These are phyloP conservation scores for Nezara viridula DNA, from an alignment of 2,888 invertebrate genomes.

Conservation along the genomic window DNA sequence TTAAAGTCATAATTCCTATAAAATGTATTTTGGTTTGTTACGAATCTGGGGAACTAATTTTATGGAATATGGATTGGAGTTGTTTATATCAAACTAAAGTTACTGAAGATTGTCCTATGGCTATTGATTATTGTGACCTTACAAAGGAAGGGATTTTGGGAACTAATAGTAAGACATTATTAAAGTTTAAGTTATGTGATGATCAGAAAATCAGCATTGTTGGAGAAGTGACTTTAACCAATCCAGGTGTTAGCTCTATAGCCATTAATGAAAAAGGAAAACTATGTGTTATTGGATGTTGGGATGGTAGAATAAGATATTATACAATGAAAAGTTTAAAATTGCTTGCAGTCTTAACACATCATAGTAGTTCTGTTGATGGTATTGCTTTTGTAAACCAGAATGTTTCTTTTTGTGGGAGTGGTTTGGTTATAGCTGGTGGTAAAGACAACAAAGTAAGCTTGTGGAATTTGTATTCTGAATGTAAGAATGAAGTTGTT, in stretches of 20 bases:
- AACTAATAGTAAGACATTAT: conserved; percentile 75
- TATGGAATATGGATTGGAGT: conserved; percentile 80
- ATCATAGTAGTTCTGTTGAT: conserved; percentile 80
- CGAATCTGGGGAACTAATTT: conserved; percentile 79
- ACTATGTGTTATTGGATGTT: conserved; percentile 81
- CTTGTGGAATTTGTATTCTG: conserved; percentile 81
- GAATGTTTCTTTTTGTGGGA: conserved; percentile 78
- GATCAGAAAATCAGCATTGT: conserved; percentile 68
- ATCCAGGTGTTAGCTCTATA: conserved; percentile 80
- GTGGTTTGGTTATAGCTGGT: conserved; percentile 83
- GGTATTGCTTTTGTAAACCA: conserved; percentile 80
- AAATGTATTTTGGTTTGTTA: conserved; percentile 78
- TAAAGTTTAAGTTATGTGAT: conserved; percentile 75
- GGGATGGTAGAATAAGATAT: conserved; percentile 82
- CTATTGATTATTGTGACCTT: conserved; percentile 79
- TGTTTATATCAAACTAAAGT: conserved; percentile 73
- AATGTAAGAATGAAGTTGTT: not conserved
- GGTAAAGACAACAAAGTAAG: conserved; percentile 83
- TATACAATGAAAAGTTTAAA: conserved; percentile 84
- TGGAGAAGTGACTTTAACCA: conserved; percentile 77
- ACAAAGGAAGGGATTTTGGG: conserved; percentile 79
- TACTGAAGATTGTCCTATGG: conserved; percentile 77
- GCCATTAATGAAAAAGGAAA: conserved; percentile 79
- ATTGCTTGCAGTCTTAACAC: conserved; percentile 80
- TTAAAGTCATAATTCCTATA: conserved; percentile 73